These are phyloP conservation scores for Goniozus legneri DNA, from an alignment of 1,140 invertebrate species.

Conservation along the genomic window DNA sequence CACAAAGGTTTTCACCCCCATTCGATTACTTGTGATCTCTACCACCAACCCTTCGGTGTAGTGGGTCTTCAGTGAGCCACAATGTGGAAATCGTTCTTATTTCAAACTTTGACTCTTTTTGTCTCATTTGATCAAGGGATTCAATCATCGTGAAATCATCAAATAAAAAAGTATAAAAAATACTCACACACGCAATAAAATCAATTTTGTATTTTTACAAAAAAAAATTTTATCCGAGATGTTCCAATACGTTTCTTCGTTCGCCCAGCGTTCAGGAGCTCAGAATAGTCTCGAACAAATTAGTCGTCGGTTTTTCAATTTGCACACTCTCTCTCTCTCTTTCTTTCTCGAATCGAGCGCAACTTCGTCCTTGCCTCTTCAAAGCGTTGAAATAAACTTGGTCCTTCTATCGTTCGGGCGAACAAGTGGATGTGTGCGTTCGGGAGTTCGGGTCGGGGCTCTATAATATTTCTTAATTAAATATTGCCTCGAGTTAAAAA, in stretches of 20 bases:
- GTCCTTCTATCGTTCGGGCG: neutral
- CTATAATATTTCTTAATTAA: conserved; percentile 51
- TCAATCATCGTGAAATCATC: too few relatives aligned
- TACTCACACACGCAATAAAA: too few relatives aligned
- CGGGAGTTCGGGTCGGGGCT: conserved; percentile 14
- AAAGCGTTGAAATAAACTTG: neutral
- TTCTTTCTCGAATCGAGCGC: neutral
- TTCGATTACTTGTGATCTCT: conserved; percentile 44
- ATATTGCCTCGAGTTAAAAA: conserved; percentile 46
- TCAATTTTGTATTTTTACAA: too few relatives aligned
- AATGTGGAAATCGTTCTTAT: too few relatives aligned
- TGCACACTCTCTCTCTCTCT: conserved; percentile 8
- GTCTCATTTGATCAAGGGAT: too few relatives aligned
- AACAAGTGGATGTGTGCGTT: conserved; percentile 9
- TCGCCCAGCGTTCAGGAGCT: too few relatives aligned
- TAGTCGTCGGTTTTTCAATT: conserved; percentile 27
- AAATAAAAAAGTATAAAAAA: too few relatives aligned
- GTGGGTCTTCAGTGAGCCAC: too few relatives aligned
- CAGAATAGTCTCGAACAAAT: conserved; percentile 18
- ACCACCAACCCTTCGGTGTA: conserved; percentile 36
- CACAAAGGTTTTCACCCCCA: conserved; percentile 37
- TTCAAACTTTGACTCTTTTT: conserved; percentile 2
- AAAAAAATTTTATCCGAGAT: too few relatives aligned
- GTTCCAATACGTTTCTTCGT: too few relatives aligned
- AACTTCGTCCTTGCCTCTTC: neutral